Evolutionary conservation across 2,113 vertebrate species (phyloP).

Genomic region (Sapayoa aenigma): DNA sequence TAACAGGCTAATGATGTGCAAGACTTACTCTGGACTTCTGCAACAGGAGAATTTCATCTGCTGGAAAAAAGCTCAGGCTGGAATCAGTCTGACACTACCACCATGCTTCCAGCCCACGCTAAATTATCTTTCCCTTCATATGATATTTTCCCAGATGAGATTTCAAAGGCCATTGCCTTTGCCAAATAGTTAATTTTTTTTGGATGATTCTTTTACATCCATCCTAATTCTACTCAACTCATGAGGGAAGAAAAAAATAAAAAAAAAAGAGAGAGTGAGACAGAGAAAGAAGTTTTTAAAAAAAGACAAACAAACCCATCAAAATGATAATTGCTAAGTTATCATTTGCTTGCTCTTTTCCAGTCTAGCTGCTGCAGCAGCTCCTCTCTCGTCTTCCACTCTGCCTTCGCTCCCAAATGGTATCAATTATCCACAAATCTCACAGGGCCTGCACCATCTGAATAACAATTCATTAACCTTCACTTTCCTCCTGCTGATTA

Average conservation of each 20-base stretch:
- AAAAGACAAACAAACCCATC: conserved; percentile 48
- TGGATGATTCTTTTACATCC: background rate
- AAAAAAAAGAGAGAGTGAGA: background rate
- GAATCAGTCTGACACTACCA: background rate
- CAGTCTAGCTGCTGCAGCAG: conserved; percentile 22
- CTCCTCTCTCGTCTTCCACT: conserved; percentile 53
- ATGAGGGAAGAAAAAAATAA: background rate
- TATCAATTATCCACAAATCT: conserved; percentile 75
- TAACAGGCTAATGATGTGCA: rapidly evolving
- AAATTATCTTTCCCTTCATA: background rate
- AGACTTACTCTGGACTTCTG: background rate
- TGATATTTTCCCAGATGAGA: background rate
- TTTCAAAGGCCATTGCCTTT: background rate
- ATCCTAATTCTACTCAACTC: background rate
- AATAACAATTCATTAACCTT: conserved; percentile 77
- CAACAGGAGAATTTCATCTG: background rate
- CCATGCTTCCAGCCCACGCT: background rate
- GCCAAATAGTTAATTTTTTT: background rate
- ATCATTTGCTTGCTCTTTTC: conserved; percentile 63
- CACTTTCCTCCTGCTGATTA: conserved; percentile 71
- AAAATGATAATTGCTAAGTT: conserved; percentile 74
- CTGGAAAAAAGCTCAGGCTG: background rate
- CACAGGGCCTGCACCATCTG: conserved; percentile 65
- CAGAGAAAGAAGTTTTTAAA: background rate
- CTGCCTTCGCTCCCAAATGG: conserved; percentile 65